Conservation (phyloP, 1,140 invertebrate genomes). For the Medauroidea extradentata region DNA sequence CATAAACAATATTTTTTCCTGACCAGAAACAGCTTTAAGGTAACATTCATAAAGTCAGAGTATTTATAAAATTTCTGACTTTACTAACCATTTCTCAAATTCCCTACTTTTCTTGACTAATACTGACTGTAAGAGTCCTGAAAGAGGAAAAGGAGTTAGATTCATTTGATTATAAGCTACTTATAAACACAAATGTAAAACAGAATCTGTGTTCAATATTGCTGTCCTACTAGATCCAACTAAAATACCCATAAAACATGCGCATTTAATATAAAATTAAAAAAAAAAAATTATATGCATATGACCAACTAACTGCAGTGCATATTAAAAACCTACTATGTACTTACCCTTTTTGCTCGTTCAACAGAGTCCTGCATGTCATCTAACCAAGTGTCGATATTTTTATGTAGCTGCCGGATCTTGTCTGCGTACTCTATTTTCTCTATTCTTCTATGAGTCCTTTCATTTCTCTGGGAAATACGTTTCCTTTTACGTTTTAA, state of each 20-base stretch:
- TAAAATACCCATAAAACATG: not conserved
- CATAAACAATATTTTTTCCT: too few species aligned
- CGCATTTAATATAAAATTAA: not conserved
- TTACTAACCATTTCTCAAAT: too few species aligned
- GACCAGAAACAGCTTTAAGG: too few species aligned
- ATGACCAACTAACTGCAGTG: not conserved
- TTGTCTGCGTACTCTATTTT: constrained; percentile 42
- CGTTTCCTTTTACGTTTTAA: constrained; percentile 53
- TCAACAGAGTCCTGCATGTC: constrained; percentile 57
- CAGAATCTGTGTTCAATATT: too few species aligned
- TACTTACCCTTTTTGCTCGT: constrained; percentile 52
- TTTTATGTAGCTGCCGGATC: constrained; percentile 45
- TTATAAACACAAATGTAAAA: too few species aligned
- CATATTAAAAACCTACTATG: not conserved
- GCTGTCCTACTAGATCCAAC: too few species aligned
- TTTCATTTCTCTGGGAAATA: constrained; percentile 46
- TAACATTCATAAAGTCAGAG: too few species aligned
- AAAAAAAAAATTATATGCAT: not conserved
- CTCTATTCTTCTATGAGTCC: constrained; percentile 41
- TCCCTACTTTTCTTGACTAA: too few species aligned
- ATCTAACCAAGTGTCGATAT: constrained; percentile 56
- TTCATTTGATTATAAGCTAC: too few species aligned
- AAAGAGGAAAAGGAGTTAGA: too few species aligned
- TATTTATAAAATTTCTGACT: too few species aligned
- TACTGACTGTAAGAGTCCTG: too few species aligned